Base-by-base conservation (phyloP, 2,797 vertebrate genomes). In the Cottoperca gobio region DNA sequence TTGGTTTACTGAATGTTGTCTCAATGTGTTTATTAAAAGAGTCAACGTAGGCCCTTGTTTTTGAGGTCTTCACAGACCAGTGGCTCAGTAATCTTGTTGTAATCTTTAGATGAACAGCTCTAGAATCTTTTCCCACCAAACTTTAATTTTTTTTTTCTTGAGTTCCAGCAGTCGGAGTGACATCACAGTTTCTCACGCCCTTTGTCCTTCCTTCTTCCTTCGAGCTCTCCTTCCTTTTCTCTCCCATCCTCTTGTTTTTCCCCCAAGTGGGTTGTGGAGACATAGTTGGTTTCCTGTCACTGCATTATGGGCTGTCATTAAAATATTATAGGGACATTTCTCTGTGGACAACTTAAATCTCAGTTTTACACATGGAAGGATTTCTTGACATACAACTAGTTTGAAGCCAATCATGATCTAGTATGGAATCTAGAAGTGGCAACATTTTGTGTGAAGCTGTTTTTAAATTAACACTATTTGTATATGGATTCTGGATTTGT, bases 141-240 rank as follows among this genome's bases (percentile, higher is more conserved):
- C 4, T 1, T 49, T 4, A 31, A 60, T 39, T 54, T 14, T 62
- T 54, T 50, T 10, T 37, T 72, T 76, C 37, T 16, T 23, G 9
- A 58, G 33, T 71, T 75, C 77, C 74, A 40, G 57, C 39, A 50
- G 76, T 64, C 19, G 2, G 12, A 35, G 60, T 86, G 82, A 91
- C 90, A 80, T 84, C 86, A 79, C 55, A 17, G 24, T 79, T 95
- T 95, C 93, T 92, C 94, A 95, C 82, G 93, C 83, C 85, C 93
- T 88, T 73, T 86, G 75, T 70, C 74, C 64, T 50, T 57, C 63
- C 39, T 65, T 42, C 40, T 80, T 81, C 90, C 88, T 87, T 85
- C 61, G 48, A 63, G 73, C 73, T 23, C 65, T 68, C 59, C 82
- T 68, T 52, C 78, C 64, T 68, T 77, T 82, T 82, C 77, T 68